Base-by-base conservation (phyloP, 1,140 invertebrate genomes). In the Hylyphantes graminicola region DNA sequence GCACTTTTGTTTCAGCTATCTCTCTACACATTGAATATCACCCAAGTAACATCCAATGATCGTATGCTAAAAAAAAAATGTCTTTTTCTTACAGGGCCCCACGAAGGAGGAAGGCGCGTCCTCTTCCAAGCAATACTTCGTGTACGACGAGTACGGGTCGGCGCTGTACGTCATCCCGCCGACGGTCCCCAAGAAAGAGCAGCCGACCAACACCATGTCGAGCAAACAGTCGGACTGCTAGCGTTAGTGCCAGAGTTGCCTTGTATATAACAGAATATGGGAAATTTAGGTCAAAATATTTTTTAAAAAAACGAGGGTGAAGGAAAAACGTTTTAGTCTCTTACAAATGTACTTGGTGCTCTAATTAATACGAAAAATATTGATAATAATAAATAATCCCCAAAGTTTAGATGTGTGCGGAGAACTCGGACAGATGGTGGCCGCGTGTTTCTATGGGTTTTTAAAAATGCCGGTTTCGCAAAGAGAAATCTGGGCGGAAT, bases 141-240 rank as follows among this genome's bases (percentile, higher is more conserved):
- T 88, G n/a, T 88, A 88, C 67, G 87, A 87, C 67, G 87, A 88
- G 50, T 88, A 88, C 79, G 87, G 87, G 19, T 87, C 75, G 21
- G 54, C 83, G 19, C 67, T 85, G 48, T 85, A 85, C 19, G 83
- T 85, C 75, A 85, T 79, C 76, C 83, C 83, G 51, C 74, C 75
- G 70, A 85, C 75, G 7, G 70, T 74, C 70, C 70, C 70, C 8
- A 78, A 78, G 48, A 85, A 85, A 19, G 76, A 78, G 63, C 80
- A 55, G 11, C 57, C 48, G 50, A 21, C 81, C n/a, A n/a, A n/a
- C 8, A 72, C 73, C 57, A 84, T 84, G 82, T 84, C 82, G 53
- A 84, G 82, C 53, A 85, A 85, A 61, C 83, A 85, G 51, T 85
- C 83, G 15, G 83, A 85, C 83, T 85, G 83, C 72, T 85, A 84